Conservation (phyloP, 2,888 invertebrate genomes). For the Hesperia comma region DNA sequence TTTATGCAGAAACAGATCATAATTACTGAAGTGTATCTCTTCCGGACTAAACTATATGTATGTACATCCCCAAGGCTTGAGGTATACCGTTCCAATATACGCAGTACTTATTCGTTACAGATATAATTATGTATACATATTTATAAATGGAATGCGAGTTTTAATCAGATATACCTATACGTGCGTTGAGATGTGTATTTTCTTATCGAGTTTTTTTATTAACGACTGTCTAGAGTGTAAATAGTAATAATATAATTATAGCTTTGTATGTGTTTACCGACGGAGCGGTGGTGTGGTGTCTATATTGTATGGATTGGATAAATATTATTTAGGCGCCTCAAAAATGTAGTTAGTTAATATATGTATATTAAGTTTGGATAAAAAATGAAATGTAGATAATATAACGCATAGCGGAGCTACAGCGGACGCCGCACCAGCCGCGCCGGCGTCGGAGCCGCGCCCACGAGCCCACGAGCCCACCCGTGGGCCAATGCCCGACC, state of each 20-base stretch:
- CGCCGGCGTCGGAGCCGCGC: neutral
- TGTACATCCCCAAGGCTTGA: neutral
- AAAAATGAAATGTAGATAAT: neutral
- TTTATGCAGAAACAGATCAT: neutral
- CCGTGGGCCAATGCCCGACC: too few species aligned
- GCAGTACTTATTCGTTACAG: conserved; percentile 40
- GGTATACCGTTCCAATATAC: conserved; percentile 28
- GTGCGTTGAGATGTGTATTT: conserved; percentile 43
- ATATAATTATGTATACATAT: conserved; percentile 45
- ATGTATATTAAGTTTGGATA: conserved; percentile 18
- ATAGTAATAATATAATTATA: conserved; percentile 57
- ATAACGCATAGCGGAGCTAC: neutral
- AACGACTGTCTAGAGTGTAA: conserved; percentile 52
- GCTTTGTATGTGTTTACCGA: conserved; percentile 56
- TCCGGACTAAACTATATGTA: neutral
- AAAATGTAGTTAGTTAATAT: conserved; percentile 12
- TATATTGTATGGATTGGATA: conserved; percentile 12
- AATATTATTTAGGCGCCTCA: conserved; percentile 5
- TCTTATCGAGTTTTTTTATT: conserved; percentile 50
- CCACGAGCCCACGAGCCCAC: too few species aligned
- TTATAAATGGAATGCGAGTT: conserved; percentile 38
- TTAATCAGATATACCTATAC: conserved; percentile 2
- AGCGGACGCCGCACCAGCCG: neutral
- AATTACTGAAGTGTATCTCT: neutral
- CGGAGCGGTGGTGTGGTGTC: conserved; percentile 34